Conservation (phyloP, 2,113 vertebrate genomes). For the Eudorcas thomsonii region DNA sequence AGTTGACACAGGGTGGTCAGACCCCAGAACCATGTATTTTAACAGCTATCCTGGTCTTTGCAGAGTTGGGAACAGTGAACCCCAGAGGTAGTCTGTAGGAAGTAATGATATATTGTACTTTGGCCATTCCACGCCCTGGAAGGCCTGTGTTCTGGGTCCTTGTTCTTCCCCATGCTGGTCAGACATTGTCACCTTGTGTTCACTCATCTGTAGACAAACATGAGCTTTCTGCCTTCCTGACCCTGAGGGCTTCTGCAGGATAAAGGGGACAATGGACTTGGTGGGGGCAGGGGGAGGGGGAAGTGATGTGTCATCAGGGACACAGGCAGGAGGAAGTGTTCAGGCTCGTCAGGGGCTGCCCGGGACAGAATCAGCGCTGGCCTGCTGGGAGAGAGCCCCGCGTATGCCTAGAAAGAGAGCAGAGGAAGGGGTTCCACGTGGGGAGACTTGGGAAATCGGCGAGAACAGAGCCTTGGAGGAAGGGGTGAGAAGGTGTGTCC, state of each 20-base stretch:
- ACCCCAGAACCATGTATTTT: neutral
- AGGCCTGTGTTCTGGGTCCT: neutral
- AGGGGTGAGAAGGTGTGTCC: neutral
- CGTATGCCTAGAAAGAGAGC: neutral
- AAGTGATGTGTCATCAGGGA: neutral
- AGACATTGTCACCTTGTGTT: accelerated
- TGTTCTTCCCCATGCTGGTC: neutral
- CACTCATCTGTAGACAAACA: neutral
- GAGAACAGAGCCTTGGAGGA: neutral
- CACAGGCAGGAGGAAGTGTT: neutral
- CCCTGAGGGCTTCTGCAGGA: neutral
- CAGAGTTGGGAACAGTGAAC: neutral
- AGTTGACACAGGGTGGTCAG: neutral
- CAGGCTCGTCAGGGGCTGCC: neutral
- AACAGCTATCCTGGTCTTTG: too few relatives aligned
- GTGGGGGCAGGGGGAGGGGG: accelerated
- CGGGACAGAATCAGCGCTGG: neutral
- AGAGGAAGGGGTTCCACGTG: neutral
- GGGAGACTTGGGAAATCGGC: neutral
- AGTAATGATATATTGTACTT: neutral
- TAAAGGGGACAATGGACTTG: neutral
- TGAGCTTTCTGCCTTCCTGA: neutral
- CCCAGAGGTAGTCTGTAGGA: accelerated
- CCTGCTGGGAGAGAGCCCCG: too few relatives aligned
- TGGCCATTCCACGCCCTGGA: accelerated